Evolutionary conservation across 2,797 vertebrate species (phyloP), one percentile per base, ranked within the genome.

Genomic region (Tamandua tetradactyla): DNA sequence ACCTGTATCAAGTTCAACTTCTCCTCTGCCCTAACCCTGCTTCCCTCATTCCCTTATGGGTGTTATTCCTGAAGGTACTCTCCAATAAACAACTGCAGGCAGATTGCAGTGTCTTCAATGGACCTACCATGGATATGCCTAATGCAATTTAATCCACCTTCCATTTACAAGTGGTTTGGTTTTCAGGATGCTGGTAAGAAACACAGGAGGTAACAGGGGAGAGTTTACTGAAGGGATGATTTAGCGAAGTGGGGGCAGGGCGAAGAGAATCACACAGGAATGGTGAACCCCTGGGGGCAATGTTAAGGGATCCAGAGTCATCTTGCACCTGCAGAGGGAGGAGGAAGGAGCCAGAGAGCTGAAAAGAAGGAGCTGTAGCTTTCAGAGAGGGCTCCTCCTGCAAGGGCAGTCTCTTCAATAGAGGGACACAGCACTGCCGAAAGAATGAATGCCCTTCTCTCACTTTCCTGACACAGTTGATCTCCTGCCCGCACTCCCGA

Each of bases 401-500:
- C 68, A 69, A 37, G 62, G 40, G 37, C 68, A 22, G 20, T 25
- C 10, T 35, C 35, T 37, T 68, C 35, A 68, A 66, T 37, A 37
- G 20, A 68, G 8, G 10, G 66, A 37, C 17, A 37, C n/a, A 37
- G 35, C 66, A 4, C 66, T 4, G 66, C 15, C 55, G 25, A 69
- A 35, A 69, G 23, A 74, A 44, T 13, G 23, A 27, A 44, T 42
- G 42, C 55, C 14, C 68, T 69, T 44, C 69, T 40, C 12, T 30
- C 30, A 2, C 4, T 30, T 20, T 49, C 42, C 68, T 49, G 42
- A 30, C 2, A 11, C 23, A 22, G 1, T 1, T 1, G 13, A 8
- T 68, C 62, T 69, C 40, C 32, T 49, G 25, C 35, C n/a, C 1
- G 22, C 23, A 25, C 52, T 49, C 37, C 59, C 3, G 0, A 2